Conservation (phyloP, 2,888 invertebrate genomes). For the Cinara cedri region DNA sequence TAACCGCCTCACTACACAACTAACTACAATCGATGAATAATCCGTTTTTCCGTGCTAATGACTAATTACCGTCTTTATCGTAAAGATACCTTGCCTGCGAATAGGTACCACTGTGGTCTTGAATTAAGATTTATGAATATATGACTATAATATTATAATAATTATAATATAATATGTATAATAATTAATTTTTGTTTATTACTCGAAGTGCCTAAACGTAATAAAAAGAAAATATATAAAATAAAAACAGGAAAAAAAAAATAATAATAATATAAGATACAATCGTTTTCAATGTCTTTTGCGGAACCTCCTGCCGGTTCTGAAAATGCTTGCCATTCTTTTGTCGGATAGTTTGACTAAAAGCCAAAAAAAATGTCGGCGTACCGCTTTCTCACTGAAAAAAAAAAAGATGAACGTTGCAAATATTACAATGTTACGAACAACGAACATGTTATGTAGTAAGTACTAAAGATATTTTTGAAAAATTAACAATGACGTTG, state of each 20-base stretch:
- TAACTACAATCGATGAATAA: too few relatives aligned
- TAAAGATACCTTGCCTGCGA: too few relatives aligned
- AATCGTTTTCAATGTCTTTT: constrained; percentile 43
- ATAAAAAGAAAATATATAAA: constrained; percentile 25
- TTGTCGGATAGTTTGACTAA: constrained; percentile 41
- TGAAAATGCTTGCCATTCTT: constrained; percentile 45
- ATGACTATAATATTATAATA: not conserved
- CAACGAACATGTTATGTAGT: too few relatives aligned
- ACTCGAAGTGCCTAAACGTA: constrained; percentile 13
- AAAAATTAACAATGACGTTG: constrained; percentile 39
- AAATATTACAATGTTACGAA: constrained; percentile 36
- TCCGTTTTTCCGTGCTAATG: too few relatives aligned
- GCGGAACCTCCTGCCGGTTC: not conserved
- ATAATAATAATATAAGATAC: not conserved
- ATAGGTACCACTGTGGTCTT: not conserved
- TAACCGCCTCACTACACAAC: too few relatives aligned
- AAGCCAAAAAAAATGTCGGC: constrained; percentile 48
- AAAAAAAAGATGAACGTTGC: constrained; percentile 29
- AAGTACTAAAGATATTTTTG: constrained; percentile 23
- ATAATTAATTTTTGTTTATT: constrained; percentile 10
- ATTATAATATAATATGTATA: not conserved
- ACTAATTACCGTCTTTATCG: too few relatives aligned
- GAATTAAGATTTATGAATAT: not conserved
- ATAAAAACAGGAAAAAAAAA: constrained; percentile 36
- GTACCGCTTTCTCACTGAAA: constrained; percentile 9